Evolutionary conservation across 1,140 invertebrate species (phyloP), one percentile per base, ranked within the genome.

Genomic region (Carposina sasakii): DNA sequence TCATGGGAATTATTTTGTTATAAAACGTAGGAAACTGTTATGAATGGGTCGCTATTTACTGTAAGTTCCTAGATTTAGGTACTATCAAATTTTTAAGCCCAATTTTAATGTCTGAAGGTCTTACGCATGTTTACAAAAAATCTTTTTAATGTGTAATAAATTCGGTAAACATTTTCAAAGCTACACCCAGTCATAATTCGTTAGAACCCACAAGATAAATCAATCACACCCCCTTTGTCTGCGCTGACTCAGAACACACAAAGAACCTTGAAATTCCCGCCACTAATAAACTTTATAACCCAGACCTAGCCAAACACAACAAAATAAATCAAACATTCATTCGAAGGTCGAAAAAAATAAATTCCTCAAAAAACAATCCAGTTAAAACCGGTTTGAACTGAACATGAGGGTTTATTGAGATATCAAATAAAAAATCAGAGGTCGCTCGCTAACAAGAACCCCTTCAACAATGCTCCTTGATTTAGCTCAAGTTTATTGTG

Each of bases 381-480:
- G 26, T 46, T 34, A 28, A 36, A 60, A 71, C 65, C 53, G 54
- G 67, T 71, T 71, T 52, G 62, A 58, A 28, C 24, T 59, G 55
- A 67, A 63, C 73, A 57, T 55, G 45, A 48, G 56, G 56, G 58
- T 69, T 75, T 81, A 81, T 81, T 77, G 72, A 77, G 76, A 81
- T 76, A 77, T 81, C 76, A 76, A 81, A 81, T 77, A 77, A 81
- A 81, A 79, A 81, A 81, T 81, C 76, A 77, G 76, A 66, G 71
- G 71, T 71, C 67, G 67, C 55, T 59, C 58, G 56, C 72, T 76
- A 76, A 76, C 71, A 72, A 77, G 73, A 51, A 64, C 64, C 41
- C 63, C 63, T 62, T 69, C 72, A 58, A 79, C 73, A 79, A 79
- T 77, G 60, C 73, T 76, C 66, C 70, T 76, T 77, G 76, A 79